These are phyloP conservation scores for Ceyx erithaca DNA, from an alignment of 2,797 vertebrate species.

Conservation along the genomic window DNA sequence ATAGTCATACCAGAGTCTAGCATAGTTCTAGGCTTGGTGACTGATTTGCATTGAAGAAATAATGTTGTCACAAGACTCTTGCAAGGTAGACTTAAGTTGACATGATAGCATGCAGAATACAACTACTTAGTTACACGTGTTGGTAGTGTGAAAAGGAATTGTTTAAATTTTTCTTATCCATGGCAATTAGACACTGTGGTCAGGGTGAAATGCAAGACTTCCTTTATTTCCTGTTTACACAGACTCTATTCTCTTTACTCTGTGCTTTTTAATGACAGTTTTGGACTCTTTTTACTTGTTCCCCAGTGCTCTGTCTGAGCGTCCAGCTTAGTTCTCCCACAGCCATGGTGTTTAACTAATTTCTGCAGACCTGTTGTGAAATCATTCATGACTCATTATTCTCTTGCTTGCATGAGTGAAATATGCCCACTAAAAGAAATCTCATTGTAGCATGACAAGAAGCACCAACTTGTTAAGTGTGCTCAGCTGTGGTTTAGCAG, in stretches of 20 bases:
- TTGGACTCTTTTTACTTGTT: background rate
- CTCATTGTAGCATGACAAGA: background rate
- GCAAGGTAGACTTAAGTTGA: background rate
- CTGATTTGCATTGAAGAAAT: background rate
- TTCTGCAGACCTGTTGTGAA: constrained; percentile 20
- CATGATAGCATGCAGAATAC: background rate
- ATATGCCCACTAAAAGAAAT: background rate
- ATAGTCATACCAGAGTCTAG: background rate
- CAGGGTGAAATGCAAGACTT: constrained; percentile 42
- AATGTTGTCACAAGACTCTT: background rate
- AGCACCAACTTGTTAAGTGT: background rate
- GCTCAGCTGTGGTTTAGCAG: constrained; percentile 19
- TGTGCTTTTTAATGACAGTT: background rate
- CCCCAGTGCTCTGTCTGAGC: background rate
- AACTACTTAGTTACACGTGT: background rate
- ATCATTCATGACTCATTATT: constrained; percentile 17
- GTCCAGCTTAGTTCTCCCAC: background rate
- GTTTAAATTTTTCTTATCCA: constrained; percentile 15
- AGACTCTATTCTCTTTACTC: background rate
- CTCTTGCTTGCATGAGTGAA: constrained; percentile 2
- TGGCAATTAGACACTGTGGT: background rate
- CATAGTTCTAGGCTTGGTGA: background rate
- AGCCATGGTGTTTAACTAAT: background rate
- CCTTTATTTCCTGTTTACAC: constrained; percentile 50
- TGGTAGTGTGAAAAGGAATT: background rate